Conservation (phyloP, 1,140 invertebrate species). For the Drosophila parabipectinata region DNA sequence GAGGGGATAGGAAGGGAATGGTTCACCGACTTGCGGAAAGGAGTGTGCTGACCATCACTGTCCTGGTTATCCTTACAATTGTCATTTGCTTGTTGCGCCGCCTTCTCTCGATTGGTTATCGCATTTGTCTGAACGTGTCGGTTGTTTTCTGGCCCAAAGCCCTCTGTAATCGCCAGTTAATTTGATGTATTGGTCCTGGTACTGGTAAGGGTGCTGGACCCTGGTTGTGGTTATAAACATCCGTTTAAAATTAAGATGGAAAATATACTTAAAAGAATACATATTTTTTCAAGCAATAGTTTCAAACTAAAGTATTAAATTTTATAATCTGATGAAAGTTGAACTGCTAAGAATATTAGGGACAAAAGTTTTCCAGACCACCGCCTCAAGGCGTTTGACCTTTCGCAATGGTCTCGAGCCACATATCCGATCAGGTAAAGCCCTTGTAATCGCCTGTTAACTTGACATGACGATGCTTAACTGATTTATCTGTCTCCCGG, state of each 20-base stretch:
- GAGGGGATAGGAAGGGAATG: background rate
- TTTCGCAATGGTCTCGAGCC: slow-evolving; percentile 5
- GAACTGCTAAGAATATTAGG: too few relatives aligned
- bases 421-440: slow-evolving; percentile 44
- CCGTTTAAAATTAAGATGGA: too few relatives aligned
- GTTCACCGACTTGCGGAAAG: slow-evolving; percentile 19
- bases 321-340: background rate
- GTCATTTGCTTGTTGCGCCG: slow-evolving; percentile 75
- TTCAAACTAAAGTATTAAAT: too few relatives aligned
- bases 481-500: slow-evolving; percentile 52
- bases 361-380: background rate
- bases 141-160: slow-evolving; percentile 33
- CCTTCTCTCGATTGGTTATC: slow-evolving; percentile 44
- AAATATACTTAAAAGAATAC: too few relatives aligned
- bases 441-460: slow-evolving; percentile 61
- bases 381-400: slow-evolving; percentile 3
- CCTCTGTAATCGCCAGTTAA: slow-evolving; percentile 70
- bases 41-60: slow-evolving; percentile 33
- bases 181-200: slow-evolving; percentile 38
- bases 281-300: too few relatives aligned
- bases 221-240: background rate
- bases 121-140: slow-evolving; percentile 8
- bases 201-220: background rate
- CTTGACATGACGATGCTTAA: slow-evolving; percentile 59
- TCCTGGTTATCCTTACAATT: slow-evolving; percentile 72